These are phyloP conservation scores for Zootermopsis nevadensis DNA, from an alignment of 2,888 invertebrate genomes.

Conservation along the genomic window DNA sequence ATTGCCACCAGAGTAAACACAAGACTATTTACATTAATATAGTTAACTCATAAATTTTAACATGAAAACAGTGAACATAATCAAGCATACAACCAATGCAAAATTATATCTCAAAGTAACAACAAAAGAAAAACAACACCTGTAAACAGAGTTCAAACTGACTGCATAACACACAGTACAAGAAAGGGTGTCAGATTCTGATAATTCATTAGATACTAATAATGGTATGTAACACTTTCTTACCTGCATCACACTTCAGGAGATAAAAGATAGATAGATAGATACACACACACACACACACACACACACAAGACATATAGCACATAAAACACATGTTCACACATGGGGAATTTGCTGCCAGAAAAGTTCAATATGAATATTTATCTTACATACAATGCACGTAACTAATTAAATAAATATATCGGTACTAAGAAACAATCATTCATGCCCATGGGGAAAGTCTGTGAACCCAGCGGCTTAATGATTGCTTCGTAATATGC, in stretches of 20 bases:
- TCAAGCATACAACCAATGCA: neutral
- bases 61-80: neutral
- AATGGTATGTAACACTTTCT: neutral
- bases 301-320: conserved; percentile 17
- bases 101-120: neutral
- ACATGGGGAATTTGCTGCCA: conserved; percentile 21
- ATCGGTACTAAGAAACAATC: neutral
- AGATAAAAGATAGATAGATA: too few species aligned
- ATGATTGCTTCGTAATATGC: neutral
- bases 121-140: neutral
- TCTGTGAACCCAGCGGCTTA: neutral
- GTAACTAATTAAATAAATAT: neutral
- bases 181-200: neutral
- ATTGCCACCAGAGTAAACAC: neutral
- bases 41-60: neutral
- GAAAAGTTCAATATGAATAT: neutral
- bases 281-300: too few species aligned
- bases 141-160: neutral
- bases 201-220: neutral
- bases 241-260: conserved; percentile 13
- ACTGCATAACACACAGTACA: neutral
- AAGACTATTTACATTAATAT: neutral
- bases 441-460: neutral
- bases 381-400: neutral
- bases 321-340: conserved; percentile 26